Percentiles rank a stretch among this genome's conserved stretches.
These are phyloP conservation scores for Hyperopisus bebe DNA, from an alignment of 2,113 vertebrate species.

Conservation along the genomic window DNA sequence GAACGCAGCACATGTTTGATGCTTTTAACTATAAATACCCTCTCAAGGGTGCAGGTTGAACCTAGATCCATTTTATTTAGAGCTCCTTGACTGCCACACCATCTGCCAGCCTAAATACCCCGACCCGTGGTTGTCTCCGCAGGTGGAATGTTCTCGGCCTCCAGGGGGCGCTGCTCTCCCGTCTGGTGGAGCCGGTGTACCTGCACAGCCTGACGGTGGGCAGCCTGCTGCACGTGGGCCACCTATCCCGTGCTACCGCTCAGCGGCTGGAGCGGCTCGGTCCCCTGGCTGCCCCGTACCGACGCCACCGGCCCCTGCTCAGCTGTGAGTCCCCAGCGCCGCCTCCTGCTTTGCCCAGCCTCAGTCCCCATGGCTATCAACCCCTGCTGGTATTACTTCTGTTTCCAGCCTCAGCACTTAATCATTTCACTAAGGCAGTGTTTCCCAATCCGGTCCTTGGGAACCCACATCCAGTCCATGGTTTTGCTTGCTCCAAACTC, in stretches of 20 bases:
- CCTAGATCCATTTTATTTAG: neutral
- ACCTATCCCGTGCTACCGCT: constrained; percentile 80
- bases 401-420: neutral
- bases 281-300: constrained; percentile 74
- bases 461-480: neutral
- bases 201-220: constrained; percentile 87
- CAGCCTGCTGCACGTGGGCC: constrained; percentile 82
- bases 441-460: neutral
- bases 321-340: constrained; percentile 70
- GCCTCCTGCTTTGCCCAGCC: neutral
- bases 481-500: neutral
- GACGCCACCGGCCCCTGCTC: constrained; percentile 84
- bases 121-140: neutral
- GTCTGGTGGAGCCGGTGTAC: constrained; percentile 89
- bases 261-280: constrained; percentile 68
- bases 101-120: neutral
- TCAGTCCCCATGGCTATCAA: neutral
- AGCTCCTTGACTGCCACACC: neutral
- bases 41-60: neutral
- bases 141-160: constrained; percentile 95
- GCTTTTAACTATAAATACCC: neutral
- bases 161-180: constrained; percentile 88
- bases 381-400: neutral
- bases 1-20: neutral
- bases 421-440: neutral